Percentiles rank a stretch among this genome's conserved stretches.
Conservation (phyloP, 2,888 invertebrate genomes). For the Cheilosia impressa region DNA sequence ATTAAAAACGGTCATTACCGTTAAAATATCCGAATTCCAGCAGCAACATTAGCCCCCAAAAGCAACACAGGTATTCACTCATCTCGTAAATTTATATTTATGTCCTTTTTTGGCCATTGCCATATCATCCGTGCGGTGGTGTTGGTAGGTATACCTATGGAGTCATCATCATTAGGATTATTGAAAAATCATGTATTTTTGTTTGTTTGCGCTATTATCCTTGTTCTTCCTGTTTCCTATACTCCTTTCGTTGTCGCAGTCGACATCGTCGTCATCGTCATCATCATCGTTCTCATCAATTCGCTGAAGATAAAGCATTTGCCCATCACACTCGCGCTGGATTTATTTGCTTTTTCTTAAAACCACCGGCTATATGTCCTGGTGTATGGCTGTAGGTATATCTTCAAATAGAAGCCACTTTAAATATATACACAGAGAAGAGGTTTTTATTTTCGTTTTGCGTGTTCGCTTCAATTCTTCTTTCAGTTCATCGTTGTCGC, state of each 20-base stretch:
- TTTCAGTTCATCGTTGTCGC: conserved; percentile 51
- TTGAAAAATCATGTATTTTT: conserved; percentile 75
- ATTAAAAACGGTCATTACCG: conserved; percentile 54
- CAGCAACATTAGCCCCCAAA: conserved; percentile 31
- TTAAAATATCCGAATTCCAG: conserved; percentile 40
- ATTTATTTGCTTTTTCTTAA: conserved; percentile 74
- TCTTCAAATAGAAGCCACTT: conserved; percentile 70
- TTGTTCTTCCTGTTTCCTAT: conserved; percentile 54
- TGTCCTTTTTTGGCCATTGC: conserved; percentile 67
- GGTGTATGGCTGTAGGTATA: conserved; percentile 12
- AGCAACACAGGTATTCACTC: conserved; percentile 71
- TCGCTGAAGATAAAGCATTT: conserved; percentile 70
- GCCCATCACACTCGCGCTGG: conserved; percentile 58
- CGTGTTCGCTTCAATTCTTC: conserved; percentile 51
- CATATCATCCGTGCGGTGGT: conserved; percentile 3
- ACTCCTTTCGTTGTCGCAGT: conserved; percentile 24
- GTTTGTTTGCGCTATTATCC: conserved; percentile 72
- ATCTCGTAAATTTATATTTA: conserved; percentile 70
- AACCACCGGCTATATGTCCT: conserved; percentile 32
- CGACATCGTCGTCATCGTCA: conserved; percentile 21
- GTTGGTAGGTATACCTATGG: conserved; percentile 37
- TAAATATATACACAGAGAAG: conserved; percentile 26
- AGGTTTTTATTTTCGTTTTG: conserved; percentile 64
- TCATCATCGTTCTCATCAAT: conserved; percentile 66
- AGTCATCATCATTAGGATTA: conserved; percentile 75